These are phyloP conservation scores for Drosophila tani DNA, from an alignment of 1,140 invertebrate species.

Conservation along the genomic window DNA sequence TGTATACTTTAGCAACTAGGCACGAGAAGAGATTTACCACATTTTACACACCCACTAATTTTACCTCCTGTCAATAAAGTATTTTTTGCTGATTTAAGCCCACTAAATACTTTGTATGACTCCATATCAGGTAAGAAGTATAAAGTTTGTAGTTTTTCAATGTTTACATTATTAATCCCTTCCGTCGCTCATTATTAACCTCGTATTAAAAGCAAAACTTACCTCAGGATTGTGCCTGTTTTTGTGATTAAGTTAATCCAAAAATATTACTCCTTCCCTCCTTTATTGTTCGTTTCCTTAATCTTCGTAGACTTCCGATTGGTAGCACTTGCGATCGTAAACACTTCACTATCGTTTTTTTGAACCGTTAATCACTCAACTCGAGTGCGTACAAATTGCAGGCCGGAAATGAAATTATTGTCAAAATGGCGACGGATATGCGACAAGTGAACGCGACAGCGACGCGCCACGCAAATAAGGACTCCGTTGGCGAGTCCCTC, in stretches of 20 bases:
- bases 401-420: constrained; percentile 70
- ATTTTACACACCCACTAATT: too few species aligned
- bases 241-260: constrained; percentile 49
- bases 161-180: too few species aligned
- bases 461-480: constrained; percentile 64
- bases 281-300: neutral
- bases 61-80: too few species aligned
- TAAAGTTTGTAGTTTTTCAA: too few species aligned
- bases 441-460: constrained; percentile 63
- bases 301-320: constrained; percentile 1
- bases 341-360: constrained; percentile 36
- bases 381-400: constrained; percentile 57
- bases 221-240: constrained; percentile 80
- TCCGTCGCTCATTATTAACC: neutral
- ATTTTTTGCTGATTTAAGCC: too few species aligned
- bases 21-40: too few species aligned
- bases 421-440: constrained; percentile 74
- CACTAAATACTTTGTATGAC: too few species aligned
- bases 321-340: neutral
- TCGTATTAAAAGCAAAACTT: neutral
- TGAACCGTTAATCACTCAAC: constrained; percentile 43
- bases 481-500: constrained; percentile 28
- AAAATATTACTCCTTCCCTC: constrained; percentile 34
- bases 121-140: too few species aligned
- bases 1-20: too few species aligned